phyloP scores from a whole-genome alignment of 2,797 vertebrate species.

The Danio jaintianensis region DNA sequence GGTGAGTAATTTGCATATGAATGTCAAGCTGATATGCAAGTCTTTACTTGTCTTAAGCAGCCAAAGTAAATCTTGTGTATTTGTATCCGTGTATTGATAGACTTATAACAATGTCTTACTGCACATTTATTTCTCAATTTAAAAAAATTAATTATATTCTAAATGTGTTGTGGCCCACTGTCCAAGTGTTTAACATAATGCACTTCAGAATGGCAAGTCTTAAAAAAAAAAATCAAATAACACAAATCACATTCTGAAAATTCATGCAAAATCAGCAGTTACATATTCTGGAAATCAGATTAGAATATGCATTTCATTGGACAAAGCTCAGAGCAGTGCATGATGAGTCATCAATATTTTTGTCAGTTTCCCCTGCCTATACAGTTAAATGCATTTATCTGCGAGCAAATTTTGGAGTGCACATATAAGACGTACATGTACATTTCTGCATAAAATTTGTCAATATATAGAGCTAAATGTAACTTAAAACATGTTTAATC shows the following conservation, averaged over 20 bases:
- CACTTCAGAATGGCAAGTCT: too few species aligned
- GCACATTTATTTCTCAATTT: not conserved
- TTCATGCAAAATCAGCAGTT: not conserved
- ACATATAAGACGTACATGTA: too few species aligned
- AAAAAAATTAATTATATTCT: too few species aligned
- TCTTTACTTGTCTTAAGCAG: not conserved
- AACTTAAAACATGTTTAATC: not conserved
- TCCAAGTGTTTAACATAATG: too few species aligned
- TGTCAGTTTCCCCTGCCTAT: too few species aligned
- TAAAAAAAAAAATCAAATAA: too few species aligned
- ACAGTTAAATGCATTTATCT: not conserved
- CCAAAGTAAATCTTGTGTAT: not conserved
- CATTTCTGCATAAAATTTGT: too few species aligned
- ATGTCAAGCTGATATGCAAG: constrained; percentile 3
- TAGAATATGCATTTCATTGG: not conserved
- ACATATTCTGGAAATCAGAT: not conserved
- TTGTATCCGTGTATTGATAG: not conserved
- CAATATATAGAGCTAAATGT: not conserved
- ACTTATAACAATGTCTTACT: not conserved
- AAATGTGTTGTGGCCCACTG: too few species aligned
- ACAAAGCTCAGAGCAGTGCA: not conserved
- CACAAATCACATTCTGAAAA: too few species aligned
- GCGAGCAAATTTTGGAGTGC: not conserved
- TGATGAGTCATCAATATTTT: not conserved
- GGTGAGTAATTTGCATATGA: constrained; percentile 10